These are phyloP conservation scores for Chymomyza costata DNA, from an alignment of 1,140 invertebrate genomes.

Conservation along the genomic window DNA sequence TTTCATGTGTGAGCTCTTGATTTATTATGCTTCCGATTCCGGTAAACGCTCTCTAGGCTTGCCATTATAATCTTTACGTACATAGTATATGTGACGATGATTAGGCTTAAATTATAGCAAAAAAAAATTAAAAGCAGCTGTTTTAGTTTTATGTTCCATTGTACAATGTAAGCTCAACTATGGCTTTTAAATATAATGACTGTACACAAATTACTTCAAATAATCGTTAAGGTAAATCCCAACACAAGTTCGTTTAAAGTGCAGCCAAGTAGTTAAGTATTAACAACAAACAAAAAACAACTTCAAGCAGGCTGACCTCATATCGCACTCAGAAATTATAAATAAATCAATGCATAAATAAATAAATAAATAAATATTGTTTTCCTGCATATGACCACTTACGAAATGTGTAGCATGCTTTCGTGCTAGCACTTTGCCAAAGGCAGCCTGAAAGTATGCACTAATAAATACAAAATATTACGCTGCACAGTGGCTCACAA, in stretches of 20 bases:
- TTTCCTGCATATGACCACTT: too few species aligned
- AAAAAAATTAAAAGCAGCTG: slow-evolving; percentile 22
- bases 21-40: slow-evolving; percentile 64
- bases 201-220: too few species aligned
- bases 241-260: too few species aligned
- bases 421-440: not conserved
- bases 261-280: too few species aligned
- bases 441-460: slow-evolving; percentile 44
- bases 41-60: slow-evolving; percentile 31
- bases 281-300: too few species aligned
- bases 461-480: slow-evolving; percentile 16
- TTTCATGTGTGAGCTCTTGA: slow-evolving; percentile 39
- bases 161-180: too few species aligned
- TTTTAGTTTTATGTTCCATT: too few species aligned
- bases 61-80: slow-evolving; percentile 51
- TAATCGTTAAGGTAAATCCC: too few species aligned
- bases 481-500: too few species aligned
- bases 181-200: not conserved
- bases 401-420: slow-evolving; percentile 15
- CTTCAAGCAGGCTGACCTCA: too few species aligned
- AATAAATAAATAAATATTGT: slow-evolving; percentile 31
- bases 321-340: too few species aligned
- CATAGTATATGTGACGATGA: slow-evolving; percentile 45
- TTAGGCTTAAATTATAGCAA: slow-evolving; percentile 14
- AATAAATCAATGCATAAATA: slow-evolving; percentile 20